Evolutionary conservation across 2,888 invertebrate genomes (phyloP), one percentile per base, ranked within the genome.

Genomic region (Antheraea assamensis): DNA sequence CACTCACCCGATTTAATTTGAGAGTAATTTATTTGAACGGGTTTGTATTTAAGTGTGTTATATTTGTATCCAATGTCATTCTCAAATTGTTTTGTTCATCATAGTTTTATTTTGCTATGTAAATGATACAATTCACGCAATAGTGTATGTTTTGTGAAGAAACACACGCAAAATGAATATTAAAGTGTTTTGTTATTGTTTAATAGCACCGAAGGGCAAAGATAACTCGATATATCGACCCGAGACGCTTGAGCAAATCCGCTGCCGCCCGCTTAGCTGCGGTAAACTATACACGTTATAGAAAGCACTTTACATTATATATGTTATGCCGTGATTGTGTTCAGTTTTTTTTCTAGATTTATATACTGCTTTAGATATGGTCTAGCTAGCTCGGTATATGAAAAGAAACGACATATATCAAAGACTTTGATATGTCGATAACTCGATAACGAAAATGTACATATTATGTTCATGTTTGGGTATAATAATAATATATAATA

Each of bases 171-270:
- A 58, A 74, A 55, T 72, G 72, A 31, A 71, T 73, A 71, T 70
- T 73, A 72, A 74, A 74, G 58, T 75, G 71, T 73, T 78, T 77
- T 80, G 74, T 78, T 76, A 73, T 76, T 78, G 72, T 92, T 90
- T 82, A 81, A 81, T 92, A 94, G 94, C 93, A 92, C 90, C 93
- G 94, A 88, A 93, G 87, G 90, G 90, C 92, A 91, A 94, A 92
- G 90, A 90, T 93, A 87, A 89, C 90, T 87, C 91, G 92, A 78
- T 93, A 90, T 93, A 89, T 93, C 91, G 92, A 93, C 90, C 92
- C 92, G 80, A 87, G 93, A 80, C 92, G 94, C 79, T 88, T 94
- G 89, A 91, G 86, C 88, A 93, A 92, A 89, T 87, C 90, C 78
- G 92, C 92, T 72, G 92, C 90, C 79, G 92, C 90, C 83, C 87